Base-by-base conservation (phyloP, 2,113 vertebrate genomes). In the Chaetorhynchus papuensis region DNA sequence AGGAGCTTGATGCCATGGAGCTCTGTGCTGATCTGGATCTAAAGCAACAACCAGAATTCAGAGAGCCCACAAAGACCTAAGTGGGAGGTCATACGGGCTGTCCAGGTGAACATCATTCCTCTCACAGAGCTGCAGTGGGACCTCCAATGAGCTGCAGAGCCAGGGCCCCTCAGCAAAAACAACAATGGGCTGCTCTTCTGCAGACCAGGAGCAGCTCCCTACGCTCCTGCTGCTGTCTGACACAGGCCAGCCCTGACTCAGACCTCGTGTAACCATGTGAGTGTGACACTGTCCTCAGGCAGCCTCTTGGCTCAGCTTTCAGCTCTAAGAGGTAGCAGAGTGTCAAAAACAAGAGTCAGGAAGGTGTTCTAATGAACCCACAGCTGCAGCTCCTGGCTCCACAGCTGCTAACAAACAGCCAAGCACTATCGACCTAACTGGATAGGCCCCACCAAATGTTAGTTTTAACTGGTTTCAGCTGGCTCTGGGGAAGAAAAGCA, bases 191-290 rank as follows among this genome's bases (percentile, higher is more conserved):
- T 61, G 27, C 21, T 70, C 47, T 70, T 65, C 31, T 53, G 87
- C 56, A 81, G 37, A n/a, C 7, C n/a, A 71, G 50, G 70, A 65
- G 60, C 66, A 76, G 80, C 76, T 71, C 2, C 0, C 85, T 61
- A 4, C 0, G 1, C 50, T 49, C 42, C 33, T 26, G 61, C 65
- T 28, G 2, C 60, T 61, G 17, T 30, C 61, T 52, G 68, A 9
- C 44, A 23, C 15, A 21, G 28, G 19, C 11, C 63, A 89, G 64
- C 35, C 49, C 54, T 12, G 19, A 60, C 26, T 13, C n/a, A 70
- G 37, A 33, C 41, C 52, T 35, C 11, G 1, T 4, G 18, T 17
- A 63, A 39, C 21, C 28, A 20, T 0, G 1, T 2, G 37, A 90
- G 44, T 0, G 15, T 37, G 41, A 54, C 78, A 42, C 37, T n/a